A percentile compares a stretch with the other conserved stretches of the same genome.
Conservation (phyloP, 2,888 invertebrate species). For the Conomelus anceps region DNA sequence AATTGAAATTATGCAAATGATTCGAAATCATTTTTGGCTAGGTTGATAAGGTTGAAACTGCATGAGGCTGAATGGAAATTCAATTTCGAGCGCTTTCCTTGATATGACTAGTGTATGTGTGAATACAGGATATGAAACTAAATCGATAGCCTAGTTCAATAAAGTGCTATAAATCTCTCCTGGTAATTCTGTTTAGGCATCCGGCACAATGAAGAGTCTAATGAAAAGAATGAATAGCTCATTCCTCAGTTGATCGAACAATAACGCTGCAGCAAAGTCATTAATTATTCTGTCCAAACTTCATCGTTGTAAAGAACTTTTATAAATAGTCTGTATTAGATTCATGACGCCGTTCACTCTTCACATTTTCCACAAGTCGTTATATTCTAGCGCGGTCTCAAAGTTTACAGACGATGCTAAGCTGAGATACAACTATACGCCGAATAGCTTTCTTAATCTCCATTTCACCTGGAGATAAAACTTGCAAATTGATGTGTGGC, state of each 20-base stretch:
- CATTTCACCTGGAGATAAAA: not conserved
- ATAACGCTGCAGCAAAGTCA: not conserved
- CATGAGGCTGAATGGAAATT: not conserved
- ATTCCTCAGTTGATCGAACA: not conserved
- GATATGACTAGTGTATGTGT: not conserved
- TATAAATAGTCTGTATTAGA: not conserved
- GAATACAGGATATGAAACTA: not conserved
- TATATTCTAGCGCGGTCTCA: not conserved
- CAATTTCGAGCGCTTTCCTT: not conserved
- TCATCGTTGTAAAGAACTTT: not conserved
- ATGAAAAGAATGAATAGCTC: not conserved
- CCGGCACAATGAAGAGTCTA: not conserved
- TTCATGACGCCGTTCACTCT: not conserved
- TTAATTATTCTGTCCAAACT: not conserved
- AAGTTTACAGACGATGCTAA: not conserved
- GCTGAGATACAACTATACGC: not conserved
- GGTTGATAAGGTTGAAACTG: no score
- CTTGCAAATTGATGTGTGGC: not conserved
- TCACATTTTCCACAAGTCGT: not conserved
- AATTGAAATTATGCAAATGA: no score
- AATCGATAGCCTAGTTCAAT: not conserved
- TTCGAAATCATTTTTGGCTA: no score
- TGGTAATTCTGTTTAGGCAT: not conserved
- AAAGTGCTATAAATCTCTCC: not conserved
- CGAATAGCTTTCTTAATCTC: not conserved